phyloP scores from a whole-genome alignment of 2,888 invertebrate species.

The Neoitamus cyanurus region DNA sequence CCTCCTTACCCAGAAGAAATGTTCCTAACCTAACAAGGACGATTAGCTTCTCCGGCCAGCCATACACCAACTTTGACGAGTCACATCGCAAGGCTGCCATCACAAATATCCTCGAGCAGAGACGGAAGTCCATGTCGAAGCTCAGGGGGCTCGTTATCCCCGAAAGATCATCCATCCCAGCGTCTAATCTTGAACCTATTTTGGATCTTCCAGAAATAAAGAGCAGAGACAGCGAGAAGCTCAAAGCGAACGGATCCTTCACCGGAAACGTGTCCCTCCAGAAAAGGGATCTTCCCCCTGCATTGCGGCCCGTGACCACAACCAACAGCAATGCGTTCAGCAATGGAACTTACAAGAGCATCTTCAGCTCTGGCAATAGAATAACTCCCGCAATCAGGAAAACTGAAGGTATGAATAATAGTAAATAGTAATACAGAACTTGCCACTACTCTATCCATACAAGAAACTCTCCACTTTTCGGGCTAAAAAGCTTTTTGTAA shows the following conservation, averaged over 20 bases:
- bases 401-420: constrained; percentile 41
- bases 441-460: no score
- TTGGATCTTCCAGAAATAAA: constrained; percentile 86
- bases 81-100: constrained; percentile 73
- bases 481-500: no score
- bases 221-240: constrained; percentile 73
- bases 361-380: constrained; percentile 51
- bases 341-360: constrained; percentile 61
- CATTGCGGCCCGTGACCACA: constrained; percentile 60
- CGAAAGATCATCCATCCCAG: constrained; percentile 71
- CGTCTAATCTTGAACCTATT: constrained; percentile 68
- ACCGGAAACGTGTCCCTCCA: constrained; percentile 59
- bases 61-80: constrained; percentile 61
- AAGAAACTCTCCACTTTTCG: no score
- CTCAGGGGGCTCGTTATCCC: constrained; percentile 90
- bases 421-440: no score
- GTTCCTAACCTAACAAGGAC: constrained; percentile 59
- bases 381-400: constrained; percentile 15
- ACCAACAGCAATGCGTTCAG: constrained; percentile 58
- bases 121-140: constrained; percentile 84
- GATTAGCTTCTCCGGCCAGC: constrained; percentile 65
- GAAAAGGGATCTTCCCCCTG: constrained; percentile 55
- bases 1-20: constrained; percentile 57
- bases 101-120: constrained; percentile 82
- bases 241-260: constrained; percentile 63